Evolutionary conservation across 2,888 invertebrate genomes (phyloP).

Genomic region (Anthrax anthrax): DNA sequence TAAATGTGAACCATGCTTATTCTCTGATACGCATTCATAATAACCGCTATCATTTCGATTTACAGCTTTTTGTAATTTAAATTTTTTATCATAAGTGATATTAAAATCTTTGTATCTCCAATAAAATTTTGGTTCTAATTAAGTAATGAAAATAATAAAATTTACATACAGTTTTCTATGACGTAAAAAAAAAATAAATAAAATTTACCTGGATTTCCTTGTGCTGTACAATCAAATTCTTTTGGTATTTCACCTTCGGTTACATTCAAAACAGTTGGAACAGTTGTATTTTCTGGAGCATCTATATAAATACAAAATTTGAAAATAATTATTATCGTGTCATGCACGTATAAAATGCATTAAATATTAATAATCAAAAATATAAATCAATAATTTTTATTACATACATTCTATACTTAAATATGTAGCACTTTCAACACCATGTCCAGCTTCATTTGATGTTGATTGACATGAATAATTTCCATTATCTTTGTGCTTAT

Average conservation of each 20-base stretch:
- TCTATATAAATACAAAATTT: slow-evolving; percentile 34
- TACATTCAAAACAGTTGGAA: slow-evolving; percentile 40
- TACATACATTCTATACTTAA: slow-evolving; percentile 83
- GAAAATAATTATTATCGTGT: background rate
- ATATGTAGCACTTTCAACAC: slow-evolving; percentile 69
- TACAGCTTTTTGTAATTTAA: slow-evolving; percentile 51
- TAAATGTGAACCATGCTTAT: slow-evolving; percentile 62
- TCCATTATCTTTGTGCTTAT: slow-evolving; percentile 60
- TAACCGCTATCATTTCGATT: slow-evolving; percentile 57
- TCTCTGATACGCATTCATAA: slow-evolving; percentile 64
- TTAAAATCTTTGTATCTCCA: slow-evolving; percentile 34
- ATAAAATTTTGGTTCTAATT: slow-evolving; percentile 15
- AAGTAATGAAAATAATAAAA: no score
- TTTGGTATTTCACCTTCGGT: slow-evolving; percentile 38
- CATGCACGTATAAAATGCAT: no score
- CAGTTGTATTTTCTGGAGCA: slow-evolving; percentile 73
- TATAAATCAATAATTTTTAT: no score
- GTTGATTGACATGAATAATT: slow-evolving; percentile 75
- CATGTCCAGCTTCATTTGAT: slow-evolving; percentile 59
- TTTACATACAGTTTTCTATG: no score
- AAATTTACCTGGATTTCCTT: slow-evolving; percentile 36
- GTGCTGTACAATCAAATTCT: slow-evolving; percentile 39
- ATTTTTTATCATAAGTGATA: slow-evolving; percentile 37
- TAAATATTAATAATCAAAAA: no score
- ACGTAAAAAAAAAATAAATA: background rate